Conservation (phyloP, 2,888 invertebrate genomes). For the Bellardia bayeri region DNA sequence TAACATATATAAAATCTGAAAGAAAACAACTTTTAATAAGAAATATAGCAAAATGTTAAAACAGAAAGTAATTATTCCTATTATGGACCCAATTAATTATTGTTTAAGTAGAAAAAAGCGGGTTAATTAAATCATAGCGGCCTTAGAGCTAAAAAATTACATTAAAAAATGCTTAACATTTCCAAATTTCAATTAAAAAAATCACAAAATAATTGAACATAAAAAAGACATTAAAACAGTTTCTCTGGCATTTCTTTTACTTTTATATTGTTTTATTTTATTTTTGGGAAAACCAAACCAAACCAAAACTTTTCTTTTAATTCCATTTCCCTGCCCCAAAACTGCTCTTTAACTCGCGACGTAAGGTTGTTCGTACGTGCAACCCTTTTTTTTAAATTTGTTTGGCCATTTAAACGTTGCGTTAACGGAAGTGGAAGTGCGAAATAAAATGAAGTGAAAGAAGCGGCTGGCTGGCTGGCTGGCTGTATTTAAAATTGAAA, state of each 20-base stretch:
- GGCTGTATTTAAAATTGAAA: constrained; percentile 66
- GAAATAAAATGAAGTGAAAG: constrained; percentile 53
- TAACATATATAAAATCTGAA: constrained; percentile 40
- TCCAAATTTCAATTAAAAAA: constrained; percentile 69
- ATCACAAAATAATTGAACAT: constrained; percentile 75
- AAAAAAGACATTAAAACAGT: constrained; percentile 75
- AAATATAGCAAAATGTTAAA: constrained; percentile 60
- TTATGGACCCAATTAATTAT: constrained; percentile 77
- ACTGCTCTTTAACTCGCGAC: constrained; percentile 13
- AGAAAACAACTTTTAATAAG: constrained; percentile 1
- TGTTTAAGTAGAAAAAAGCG: constrained; percentile 72
- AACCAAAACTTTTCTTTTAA: constrained; percentile 67
- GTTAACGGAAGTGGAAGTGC: constrained; percentile 73
- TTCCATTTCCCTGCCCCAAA: constrained; percentile 20
- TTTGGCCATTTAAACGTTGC: constrained; percentile 67
- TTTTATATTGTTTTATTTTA: neutral
- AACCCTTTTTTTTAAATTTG: constrained; percentile 58
- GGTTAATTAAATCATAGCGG: constrained; percentile 76
- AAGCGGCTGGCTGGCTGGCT: neutral
- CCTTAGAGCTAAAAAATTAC: constrained; percentile 21
- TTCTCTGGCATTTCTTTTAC: constrained; percentile 47
- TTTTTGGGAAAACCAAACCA: neutral
- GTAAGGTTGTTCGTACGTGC: constrained; percentile 20
- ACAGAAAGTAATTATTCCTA: constrained; percentile 75
- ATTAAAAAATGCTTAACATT: constrained; percentile 56